These are phyloP conservation scores for Paramuricea clavata DNA, from an alignment of 92 coral and sea anemone genomes.

Conservation along the genomic window DNA sequence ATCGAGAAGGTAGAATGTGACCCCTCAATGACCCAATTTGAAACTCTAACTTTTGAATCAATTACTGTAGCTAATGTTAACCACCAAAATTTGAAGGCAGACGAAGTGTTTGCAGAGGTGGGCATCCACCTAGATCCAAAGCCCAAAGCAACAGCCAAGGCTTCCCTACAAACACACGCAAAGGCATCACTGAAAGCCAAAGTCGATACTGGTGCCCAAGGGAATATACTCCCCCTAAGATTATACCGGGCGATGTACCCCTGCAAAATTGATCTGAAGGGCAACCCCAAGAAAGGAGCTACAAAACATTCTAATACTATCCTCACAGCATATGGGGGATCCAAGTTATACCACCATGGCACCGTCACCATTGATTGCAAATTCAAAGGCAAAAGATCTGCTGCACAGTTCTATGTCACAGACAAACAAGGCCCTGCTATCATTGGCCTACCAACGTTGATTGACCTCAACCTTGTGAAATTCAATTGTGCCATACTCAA, in stretches of 20 bases:
- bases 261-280: conserved; percentile 43
- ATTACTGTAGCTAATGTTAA: conserved; percentile 41
- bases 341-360: conserved; percentile 60
- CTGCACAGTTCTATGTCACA: conserved; percentile 63
- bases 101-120: conserved; percentile 60
- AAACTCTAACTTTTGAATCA: conserved; percentile 55
- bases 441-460: conserved; percentile 60
- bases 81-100: background rate
- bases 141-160: background rate
- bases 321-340: conserved; percentile 61
- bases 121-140: conserved; percentile 25
- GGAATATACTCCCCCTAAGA: conserved; percentile 65
- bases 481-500: conserved; percentile 33
- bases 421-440: conserved; percentile 58
- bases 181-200: conserved; percentile 63
- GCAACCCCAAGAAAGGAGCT: conserved; percentile 55
- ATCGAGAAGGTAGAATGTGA: background rate
- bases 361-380: conserved; percentile 36
- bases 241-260: conserved; percentile 72
- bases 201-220: conserved; percentile 75
- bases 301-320: conserved; percentile 27
- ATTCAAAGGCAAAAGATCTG: conserved; percentile 1
- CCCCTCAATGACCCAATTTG: conserved; percentile 8
- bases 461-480: conserved; percentile 39
- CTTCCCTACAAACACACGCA: background rate